These are phyloP conservation scores for Protobothrops flavoviridis DNA, from an alignment of 2,113 vertebrate species.

Conservation along the genomic window DNA sequence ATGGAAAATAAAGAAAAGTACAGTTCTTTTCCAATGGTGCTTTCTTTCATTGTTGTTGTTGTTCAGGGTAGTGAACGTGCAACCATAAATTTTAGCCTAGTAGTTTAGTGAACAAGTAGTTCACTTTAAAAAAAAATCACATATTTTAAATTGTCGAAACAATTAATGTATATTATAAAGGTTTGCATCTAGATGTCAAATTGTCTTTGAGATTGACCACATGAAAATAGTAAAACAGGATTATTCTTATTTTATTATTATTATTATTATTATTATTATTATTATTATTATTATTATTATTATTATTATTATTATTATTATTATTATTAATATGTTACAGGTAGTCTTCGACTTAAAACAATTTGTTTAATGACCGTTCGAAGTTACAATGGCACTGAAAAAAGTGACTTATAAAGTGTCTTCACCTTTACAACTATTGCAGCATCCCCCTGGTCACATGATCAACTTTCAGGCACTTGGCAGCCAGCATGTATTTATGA, in stretches of 20 bases:
- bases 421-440: background rate
- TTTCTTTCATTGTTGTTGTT: background rate
- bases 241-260: background rate
- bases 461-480: background rate
- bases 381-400: background rate
- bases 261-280: background rate
- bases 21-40: background rate
- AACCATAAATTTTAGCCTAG: background rate
- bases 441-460: background rate
- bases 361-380: background rate
- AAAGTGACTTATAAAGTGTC: background rate
- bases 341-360: background rate
- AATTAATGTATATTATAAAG: background rate
- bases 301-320: background rate
- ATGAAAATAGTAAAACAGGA: background rate
- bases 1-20: background rate
- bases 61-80: background rate
- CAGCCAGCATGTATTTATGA: background rate
- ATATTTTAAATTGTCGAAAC: background rate
- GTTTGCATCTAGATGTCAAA: background rate
- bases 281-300: background rate
- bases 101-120: background rate
- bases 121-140: background rate
- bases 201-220: background rate
- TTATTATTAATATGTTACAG: background rate